These are phyloP conservation scores for Autographa gamma DNA, from an alignment of 2,888 invertebrate species.

Conservation along the genomic window DNA sequence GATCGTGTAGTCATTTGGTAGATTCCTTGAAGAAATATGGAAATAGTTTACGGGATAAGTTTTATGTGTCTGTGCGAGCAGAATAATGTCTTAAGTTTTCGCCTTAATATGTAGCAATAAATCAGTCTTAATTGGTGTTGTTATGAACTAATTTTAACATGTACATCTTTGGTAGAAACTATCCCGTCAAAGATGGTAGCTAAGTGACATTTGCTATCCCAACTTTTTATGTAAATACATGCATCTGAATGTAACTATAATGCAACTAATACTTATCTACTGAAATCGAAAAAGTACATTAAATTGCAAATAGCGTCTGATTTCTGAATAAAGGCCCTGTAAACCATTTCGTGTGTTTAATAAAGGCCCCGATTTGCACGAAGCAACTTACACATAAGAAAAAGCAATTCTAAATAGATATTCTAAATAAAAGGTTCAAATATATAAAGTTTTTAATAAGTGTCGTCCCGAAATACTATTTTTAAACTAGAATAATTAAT, in stretches of 20 bases:
- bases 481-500: not conserved
- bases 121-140: not conserved
- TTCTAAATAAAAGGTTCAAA: not conserved
- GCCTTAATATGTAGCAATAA: not conserved
- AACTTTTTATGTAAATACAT: not conserved
- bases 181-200: not conserved
- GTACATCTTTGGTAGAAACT: not conserved
- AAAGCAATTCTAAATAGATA: not conserved
- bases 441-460: not conserved
- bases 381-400: not conserved
- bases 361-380: too few relatives aligned
- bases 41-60: not conserved
- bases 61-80: not conserved
- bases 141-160: not conserved
- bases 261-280: too few relatives aligned
- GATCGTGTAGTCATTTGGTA: not conserved
- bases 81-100: not conserved
- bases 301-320: too few relatives aligned
- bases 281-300: too few relatives aligned
- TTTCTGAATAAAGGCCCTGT: too few relatives aligned
- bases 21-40: not conserved
- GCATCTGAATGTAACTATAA: not conserved
- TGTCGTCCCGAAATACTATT: slow-evolving; percentile 1
- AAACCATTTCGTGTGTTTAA: too few relatives aligned
- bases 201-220: not conserved